Conservation (phyloP, 2,113 vertebrate species). For the Podiceps cristatus region DNA sequence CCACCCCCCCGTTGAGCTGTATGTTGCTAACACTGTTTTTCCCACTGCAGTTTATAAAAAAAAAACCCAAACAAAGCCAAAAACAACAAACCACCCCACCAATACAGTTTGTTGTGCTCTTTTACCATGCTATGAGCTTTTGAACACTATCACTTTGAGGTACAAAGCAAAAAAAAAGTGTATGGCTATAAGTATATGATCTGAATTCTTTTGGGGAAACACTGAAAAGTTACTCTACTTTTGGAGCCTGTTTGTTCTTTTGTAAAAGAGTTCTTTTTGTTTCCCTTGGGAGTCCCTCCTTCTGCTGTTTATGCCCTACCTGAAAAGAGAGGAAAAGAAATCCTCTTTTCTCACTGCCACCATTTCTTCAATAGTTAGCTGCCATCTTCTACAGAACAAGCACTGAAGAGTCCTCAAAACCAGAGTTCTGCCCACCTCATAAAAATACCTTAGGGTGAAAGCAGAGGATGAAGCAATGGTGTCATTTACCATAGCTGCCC, state of each 20-base stretch:
- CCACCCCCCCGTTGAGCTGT: not conserved
- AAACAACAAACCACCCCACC: too few species aligned
- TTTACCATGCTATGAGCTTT: not conserved
- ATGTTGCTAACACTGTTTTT: not conserved
- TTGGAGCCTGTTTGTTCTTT: not conserved
- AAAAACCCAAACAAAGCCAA: not conserved
- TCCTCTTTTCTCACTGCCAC: not conserved
- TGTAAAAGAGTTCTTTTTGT: not conserved
- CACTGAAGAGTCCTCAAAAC: not conserved
- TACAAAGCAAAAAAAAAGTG: not conserved
- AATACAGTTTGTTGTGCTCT: not conserved
- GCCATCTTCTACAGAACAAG: not conserved
- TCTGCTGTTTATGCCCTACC: not conserved
- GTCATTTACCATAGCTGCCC: not conserved
- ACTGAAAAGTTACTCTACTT: not conserved
- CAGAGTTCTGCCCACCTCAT: not conserved
- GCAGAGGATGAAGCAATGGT: not conserved
- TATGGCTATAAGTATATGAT: not conserved
- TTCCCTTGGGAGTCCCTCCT: not conserved
- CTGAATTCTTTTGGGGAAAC: not conserved
- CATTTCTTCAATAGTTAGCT: not conserved
- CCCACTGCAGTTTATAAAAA: not conserved
- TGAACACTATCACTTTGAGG: not conserved
- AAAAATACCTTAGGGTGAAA: not conserved
- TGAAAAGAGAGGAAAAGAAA: not conserved